A percentile compares a stretch with the other conserved stretches of the same genome.
phyloP scores from a whole-genome alignment of 2,888 invertebrate species.

The Elmis aenea region DNA sequence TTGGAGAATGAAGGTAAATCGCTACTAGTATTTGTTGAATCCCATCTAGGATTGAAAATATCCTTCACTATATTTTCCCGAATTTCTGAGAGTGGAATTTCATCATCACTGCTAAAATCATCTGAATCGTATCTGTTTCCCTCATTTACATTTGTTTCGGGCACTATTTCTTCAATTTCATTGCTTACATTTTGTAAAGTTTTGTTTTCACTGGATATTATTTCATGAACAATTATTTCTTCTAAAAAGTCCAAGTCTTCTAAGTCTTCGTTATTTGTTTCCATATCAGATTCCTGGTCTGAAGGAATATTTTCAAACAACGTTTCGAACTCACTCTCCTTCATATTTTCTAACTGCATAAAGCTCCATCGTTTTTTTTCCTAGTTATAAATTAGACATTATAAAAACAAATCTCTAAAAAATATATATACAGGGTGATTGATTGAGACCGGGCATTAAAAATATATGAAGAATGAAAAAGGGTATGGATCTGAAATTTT shows the following conservation, averaged over 20 bases:
- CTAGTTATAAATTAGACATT: no score
- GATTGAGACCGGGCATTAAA: no score
- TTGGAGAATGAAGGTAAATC: slow-evolving; percentile 4
- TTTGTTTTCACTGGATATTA: background rate
- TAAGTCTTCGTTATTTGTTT: background rate
- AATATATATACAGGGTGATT: no score
- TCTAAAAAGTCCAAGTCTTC: background rate
- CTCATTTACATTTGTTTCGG: background rate
- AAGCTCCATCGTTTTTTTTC: no score
- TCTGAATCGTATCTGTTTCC: background rate
- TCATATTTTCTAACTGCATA: no score
- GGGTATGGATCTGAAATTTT: no score
- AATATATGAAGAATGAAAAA: no score
- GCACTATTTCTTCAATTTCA: no score
- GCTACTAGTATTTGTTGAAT: slow-evolving; percentile 4
- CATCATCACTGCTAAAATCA: slow-evolving; percentile 6
- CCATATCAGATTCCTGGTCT: background rate
- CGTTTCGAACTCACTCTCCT: no score
- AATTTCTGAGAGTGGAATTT: background rate
- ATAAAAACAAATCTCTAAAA: no score
- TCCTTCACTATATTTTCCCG: background rate
- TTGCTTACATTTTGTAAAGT: no score
- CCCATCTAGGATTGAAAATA: slow-evolving; percentile 1
- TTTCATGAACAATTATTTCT: background rate
- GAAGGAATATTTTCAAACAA: no score